Base-by-base conservation (phyloP, 2,888 invertebrate genomes). In the Troides aeacus region DNA sequence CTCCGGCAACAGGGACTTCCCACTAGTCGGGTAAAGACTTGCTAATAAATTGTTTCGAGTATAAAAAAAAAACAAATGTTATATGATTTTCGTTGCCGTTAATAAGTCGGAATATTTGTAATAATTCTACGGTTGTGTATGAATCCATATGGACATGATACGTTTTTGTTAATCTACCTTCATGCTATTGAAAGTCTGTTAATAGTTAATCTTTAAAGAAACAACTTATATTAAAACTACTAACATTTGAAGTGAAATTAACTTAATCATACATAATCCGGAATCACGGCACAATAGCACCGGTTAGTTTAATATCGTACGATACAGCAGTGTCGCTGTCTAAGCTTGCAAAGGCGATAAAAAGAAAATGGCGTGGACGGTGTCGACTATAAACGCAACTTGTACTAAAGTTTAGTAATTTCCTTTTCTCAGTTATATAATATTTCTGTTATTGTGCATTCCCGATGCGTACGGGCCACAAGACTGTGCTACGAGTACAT, bases 401-500 rank as follows among this genome's bases (percentile, higher is more conserved):
- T 60, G 60, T 63, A 64, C 65, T 62, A 61, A 72, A 71, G 69
- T 68, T 70, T 70, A 62, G 57, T 64, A 60, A 62, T 72, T 64
- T 59, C 50, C 58, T 59, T 59, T 21, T 53, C 39, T 39, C 50
- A 39, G 66, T 71, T 71, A 65, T 64, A 61, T 71, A 70, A 69
- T 57, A 62, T 68, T 67, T 71, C 63, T 60, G 36, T 69, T 66
- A 65, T 66, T 72, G 69, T 59, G 62, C 53, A 76, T 76, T 73
- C 74, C 50, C 36, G 60, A 58, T 62, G 73, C 74, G 72, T 75
- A 50, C 72, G 65, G 46, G 69, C 72, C 63, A 72, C 72, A 72
- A 72, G 73, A 74, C 72, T 71, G 72, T 70, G 72, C 71, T 73
- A 72, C 66, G 72, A 72, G 72, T 71, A 74, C 71, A 73, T 76